Evolutionary conservation across 2,797 vertebrate genomes (phyloP).

Genomic region (Rhynchotus rufescens): DNA sequence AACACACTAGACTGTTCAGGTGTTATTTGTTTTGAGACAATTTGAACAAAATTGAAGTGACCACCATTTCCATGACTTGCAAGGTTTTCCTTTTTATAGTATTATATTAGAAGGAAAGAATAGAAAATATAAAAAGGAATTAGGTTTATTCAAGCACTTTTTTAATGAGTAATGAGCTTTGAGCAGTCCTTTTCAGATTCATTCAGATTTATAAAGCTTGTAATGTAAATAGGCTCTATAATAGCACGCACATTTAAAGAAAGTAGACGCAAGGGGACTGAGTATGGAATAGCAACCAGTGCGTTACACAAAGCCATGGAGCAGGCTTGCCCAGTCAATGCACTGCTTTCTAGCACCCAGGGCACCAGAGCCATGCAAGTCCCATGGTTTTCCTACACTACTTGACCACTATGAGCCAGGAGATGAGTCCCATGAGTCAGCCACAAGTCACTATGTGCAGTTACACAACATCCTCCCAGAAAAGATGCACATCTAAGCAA

Average conservation of each 20-base stretch:
- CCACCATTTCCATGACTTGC: background rate
- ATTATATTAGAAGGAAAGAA: background rate
- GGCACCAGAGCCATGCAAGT: background rate
- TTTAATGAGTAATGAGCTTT: background rate
- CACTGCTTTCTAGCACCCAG: no score
- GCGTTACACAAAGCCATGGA: no score
- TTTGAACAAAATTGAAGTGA: constrained; percentile 13
- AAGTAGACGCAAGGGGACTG: background rate
- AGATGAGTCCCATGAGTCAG: no score
- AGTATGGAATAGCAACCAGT: background rate
- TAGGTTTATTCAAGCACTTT: background rate
- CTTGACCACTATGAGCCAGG: fast-evolving
- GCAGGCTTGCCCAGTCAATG: no score
- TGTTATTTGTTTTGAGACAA: constrained; percentile 59
- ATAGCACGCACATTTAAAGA: constrained; percentile 26
- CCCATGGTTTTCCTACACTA: background rate
- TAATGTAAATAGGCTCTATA: constrained; percentile 53
- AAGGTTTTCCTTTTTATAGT: constrained; percentile 46
- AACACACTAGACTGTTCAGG: constrained; percentile 29
- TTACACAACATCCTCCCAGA: background rate
- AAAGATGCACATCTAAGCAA: background rate
- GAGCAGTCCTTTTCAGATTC: constrained; percentile 55
- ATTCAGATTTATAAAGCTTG: constrained; percentile 47
- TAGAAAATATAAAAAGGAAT: background rate
- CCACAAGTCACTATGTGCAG: background rate